These are phyloP conservation scores for Hymenochirus boettgeri DNA, from an alignment of 2,113 vertebrate genomes.

Conservation along the genomic window DNA sequence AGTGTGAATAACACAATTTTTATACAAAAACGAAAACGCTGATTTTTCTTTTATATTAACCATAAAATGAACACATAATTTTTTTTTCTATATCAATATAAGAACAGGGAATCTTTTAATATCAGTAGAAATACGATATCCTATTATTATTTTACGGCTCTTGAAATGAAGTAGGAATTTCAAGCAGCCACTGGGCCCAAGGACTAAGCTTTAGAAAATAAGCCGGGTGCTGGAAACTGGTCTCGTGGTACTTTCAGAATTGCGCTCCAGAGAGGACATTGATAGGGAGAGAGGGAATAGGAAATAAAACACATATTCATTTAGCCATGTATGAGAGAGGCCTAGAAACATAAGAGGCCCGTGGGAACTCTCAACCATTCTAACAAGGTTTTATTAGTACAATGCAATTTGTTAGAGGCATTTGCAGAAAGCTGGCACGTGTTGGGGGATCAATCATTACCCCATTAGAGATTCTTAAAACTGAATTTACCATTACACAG, in stretches of 20 bases:
- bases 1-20: slow-evolving; percentile 13
- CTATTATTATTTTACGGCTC: slow-evolving; percentile 31
- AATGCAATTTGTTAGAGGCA: slow-evolving; percentile 10
- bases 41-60: slow-evolving; percentile 24
- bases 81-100: not conserved
- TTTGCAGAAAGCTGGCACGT: not conserved
- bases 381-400: not conserved
- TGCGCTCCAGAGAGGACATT: not conserved
- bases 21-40: slow-evolving; percentile 1
- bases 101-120: slow-evolving; percentile 18
- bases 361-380: not conserved
- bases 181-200: too few species aligned
- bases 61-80: slow-evolving; percentile 17
- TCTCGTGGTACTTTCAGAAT: too few species aligned
- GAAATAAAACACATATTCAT: not conserved
- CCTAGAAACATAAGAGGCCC: not conserved
- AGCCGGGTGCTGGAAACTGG: too few species aligned
- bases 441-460: not conserved
- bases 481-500: not conserved
- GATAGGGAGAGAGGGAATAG: not conserved
- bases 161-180: slow-evolving; percentile 4
- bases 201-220: too few species aligned
- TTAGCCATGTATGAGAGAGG: not conserved
- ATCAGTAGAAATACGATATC: slow-evolving; percentile 8
- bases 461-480: slow-evolving; percentile 1